These are phyloP conservation scores for Triops longicaudatus DNA, from an alignment of 1,140 invertebrate species.

Conservation along the genomic window DNA sequence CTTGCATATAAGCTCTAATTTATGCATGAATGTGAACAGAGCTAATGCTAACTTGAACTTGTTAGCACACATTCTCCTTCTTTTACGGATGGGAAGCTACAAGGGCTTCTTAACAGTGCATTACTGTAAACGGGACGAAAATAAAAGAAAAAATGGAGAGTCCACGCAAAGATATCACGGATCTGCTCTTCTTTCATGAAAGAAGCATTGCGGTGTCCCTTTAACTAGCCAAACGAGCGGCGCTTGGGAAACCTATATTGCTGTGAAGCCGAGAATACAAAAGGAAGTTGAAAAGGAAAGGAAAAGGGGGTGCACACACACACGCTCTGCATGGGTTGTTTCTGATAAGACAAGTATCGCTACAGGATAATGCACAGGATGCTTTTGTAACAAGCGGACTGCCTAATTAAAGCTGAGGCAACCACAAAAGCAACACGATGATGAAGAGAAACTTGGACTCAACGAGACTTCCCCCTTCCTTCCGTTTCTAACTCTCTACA, in stretches of 20 bases:
- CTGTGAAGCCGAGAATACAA: neutral
- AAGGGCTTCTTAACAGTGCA: neutral
- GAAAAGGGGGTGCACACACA: neutral
- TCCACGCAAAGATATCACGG: neutral
- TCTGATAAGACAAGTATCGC: slow-evolving; percentile 15
- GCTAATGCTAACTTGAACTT: slow-evolving; percentile 2
- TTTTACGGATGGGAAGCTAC: neutral
- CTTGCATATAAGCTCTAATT: neutral
- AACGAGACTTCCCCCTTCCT: neutral
- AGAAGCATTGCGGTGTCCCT: neutral
- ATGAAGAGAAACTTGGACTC: slow-evolving; percentile 1
- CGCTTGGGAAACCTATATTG: neutral
- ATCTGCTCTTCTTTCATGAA: neutral
- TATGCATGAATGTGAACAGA: neutral
- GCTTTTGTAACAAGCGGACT: slow-evolving; percentile 14
- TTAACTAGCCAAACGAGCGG: neutral
- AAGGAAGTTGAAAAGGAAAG: slow-evolving; percentile 12
- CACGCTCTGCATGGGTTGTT: neutral
- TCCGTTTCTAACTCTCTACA: neutral
- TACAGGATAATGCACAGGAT: slow-evolving; percentile 8
- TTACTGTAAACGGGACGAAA: neutral
- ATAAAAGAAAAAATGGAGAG: no score
- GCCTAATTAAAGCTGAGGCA: slow-evolving; percentile 14
- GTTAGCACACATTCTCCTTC: neutral
- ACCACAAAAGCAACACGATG: slow-evolving; percentile 11